Conservation (phyloP, 2,888 invertebrate species). For the Eristalis arbustorum region DNA sequence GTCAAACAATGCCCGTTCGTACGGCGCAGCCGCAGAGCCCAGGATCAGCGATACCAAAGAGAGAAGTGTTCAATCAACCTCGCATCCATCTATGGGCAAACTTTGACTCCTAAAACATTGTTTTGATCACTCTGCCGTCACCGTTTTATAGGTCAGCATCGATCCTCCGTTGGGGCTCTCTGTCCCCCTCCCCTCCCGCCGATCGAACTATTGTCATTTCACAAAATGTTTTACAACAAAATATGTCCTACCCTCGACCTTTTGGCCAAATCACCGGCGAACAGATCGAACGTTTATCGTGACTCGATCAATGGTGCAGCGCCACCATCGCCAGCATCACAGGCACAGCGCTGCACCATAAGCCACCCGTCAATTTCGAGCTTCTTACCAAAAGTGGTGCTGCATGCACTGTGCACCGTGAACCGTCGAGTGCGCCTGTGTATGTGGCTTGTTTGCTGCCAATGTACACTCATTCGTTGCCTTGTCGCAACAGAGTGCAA, state of each 20-base stretch:
- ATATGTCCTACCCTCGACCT: constrained; percentile 67
- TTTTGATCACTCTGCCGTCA: constrained; percentile 19
- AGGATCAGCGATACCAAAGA: neutral
- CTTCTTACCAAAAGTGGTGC: constrained; percentile 52
- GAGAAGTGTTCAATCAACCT: constrained; percentile 23
- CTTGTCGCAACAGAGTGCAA: constrained; percentile 42
- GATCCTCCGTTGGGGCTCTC: neutral
- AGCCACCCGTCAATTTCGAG: constrained; percentile 68
- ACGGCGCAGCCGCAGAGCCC: neutral
- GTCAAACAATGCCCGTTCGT: neutral
- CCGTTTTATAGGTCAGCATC: constrained; percentile 55
- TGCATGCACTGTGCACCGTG: neutral
- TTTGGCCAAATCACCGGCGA: constrained; percentile 62
- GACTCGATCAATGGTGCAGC: constrained; percentile 68
- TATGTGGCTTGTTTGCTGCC: constrained; percentile 19
- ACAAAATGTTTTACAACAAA: constrained; percentile 68
- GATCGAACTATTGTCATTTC: constrained; percentile 66
- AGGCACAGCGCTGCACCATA: constrained; percentile 33
- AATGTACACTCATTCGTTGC: constrained; percentile 57
- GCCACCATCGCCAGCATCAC: constrained; percentile 39
- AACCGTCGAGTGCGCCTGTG: neutral
- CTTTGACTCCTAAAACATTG: constrained; percentile 25
- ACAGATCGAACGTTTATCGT: constrained; percentile 67
- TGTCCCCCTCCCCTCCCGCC: neutral
- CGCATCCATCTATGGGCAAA: constrained; percentile 25